Evolutionary conservation across 2,797 vertebrate genomes (phyloP), one percentile per base, ranked within the genome.

Genomic region (Aulostomus chinensis): DNA sequence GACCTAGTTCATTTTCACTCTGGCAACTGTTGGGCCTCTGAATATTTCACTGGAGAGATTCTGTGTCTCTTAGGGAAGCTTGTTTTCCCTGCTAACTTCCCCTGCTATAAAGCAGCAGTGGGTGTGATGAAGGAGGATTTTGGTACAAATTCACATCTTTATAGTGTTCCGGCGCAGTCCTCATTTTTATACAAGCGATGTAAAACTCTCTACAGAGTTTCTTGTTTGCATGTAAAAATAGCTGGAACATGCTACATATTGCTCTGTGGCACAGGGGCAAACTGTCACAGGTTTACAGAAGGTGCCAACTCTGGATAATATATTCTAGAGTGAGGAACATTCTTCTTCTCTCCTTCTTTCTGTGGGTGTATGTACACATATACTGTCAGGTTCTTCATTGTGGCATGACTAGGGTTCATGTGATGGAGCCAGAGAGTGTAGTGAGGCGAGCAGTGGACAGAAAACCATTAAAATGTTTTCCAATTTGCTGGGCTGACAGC

Each of bases 391-490:
- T 56, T 76, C 62, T 63, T 67, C 62, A 60, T 38, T 75, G 78
- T 73, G 62, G 12, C 55, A 54, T 76, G 70, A 74, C 56, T 47
- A 33, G 58, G 63, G 48, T 80, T 56, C 63, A 47, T 78, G 80
- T 85, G 67, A 91, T 90, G 57, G 68, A 81, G 68, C 56, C 58
- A 43, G 58, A 53, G 66, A 57, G 66, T 34, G 51, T 15, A 51
- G 51, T 26, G 64, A 61, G 63, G 46, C 32, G 53, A 65, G 74
- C 62, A 68, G 61, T 56, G 68, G 77, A 78, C 65, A 80, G 81
- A 84, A 82, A 89, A 84, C 81, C 84, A 89, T 89, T 89, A 85
- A 88, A 88, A 90, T 87, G 80, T 86, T 86, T 87, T 89, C 85
- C 88, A 88, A 88, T 90, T 89, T 90, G 82, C 76, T 58, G 54